Evolutionary conservation across 2,888 invertebrate genomes (phyloP), one percentile per base, ranked within the genome.

Genomic region (Scrobipalpa atriplicella): DNA sequence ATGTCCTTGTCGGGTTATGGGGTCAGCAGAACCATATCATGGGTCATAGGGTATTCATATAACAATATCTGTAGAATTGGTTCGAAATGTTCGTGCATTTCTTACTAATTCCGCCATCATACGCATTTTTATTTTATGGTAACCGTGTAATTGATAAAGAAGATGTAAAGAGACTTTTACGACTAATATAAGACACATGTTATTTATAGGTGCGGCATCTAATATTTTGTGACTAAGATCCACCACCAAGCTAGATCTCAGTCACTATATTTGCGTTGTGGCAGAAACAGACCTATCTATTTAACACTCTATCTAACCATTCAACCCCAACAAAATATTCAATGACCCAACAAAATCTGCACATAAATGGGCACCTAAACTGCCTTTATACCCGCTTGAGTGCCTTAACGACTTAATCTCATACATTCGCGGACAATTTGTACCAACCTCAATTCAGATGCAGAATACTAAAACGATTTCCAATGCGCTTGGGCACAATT

Each of bases 341-440:
- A 47, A 47, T 16, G 47, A 3, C 47, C 16, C 21, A 56, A 29
- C 54, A 56, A 56, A 56, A 21, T 21, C 54, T 21, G 21, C 21
- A 21, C 54, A 29, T 10, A 11, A 21, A 56, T 21, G 21, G 52
- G 18, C 41, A 47, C 54, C 19, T 1, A 56, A 56, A 56, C 54
- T 13, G 54, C 54, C 13, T 56, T 56, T 56, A 29, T 18, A 6
- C 5, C 54, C 29, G 21, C 21, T 13, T 19, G 29, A 21, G 11
- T 19, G 21, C 54, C 21, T 56, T 56, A 56, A 56, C 54, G 54
- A 56, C 54, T 56, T 56, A 56, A 56, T 56, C 54, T 21, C 21
- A 56, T 56, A 56, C 54, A 56, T 13, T 56, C 54, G 13, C 54
- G 13, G 11, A 21, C 54, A 56, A 54, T 56, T 56, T 56, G 54